Evolutionary conservation across 2,888 invertebrate species (phyloP), one percentile per base, ranked within the genome.

Genomic region (Dasysyrphus tricinctus): DNA sequence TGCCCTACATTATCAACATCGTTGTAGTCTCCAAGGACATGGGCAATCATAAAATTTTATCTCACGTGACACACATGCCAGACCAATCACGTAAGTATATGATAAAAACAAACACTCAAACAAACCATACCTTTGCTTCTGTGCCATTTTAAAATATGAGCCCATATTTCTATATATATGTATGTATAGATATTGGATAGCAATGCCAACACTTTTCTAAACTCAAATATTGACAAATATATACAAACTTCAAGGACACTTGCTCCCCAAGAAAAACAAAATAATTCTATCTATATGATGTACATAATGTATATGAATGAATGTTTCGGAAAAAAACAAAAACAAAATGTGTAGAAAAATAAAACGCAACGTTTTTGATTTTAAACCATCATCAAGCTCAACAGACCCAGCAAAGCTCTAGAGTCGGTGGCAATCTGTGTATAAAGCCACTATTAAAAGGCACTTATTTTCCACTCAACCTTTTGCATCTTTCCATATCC

Each of bases 151-250:
- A 84, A 70, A 75, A 79, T 73, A 77, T 69, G 39, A 42, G 9
- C 6, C 69, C 59, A 56, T 56, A 37, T 39, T 37, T 67, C 34
- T 76, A 11, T 8, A n/a, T 24, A 19, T 16, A 6, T 59, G 19
- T 32, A 34, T 7, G 24, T 19, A 32, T 32, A 24, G 24, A 6
- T 42, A 37, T 32, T 37, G 61, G 51, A 37, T 80, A 73, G 76
- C 84, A 76, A 80, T 63, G 67, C 76, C 80, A 61, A 54, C 69
- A 69, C 51, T 69, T 63, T 69, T 54, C 29, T 24, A 74, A 24
- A 78, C 37, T 44, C 78, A 61, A 63, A 59, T 70, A 84, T 80
- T 84, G 80, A 84, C 67, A 80, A 77, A 77, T 69, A 24, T 24
- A 76, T 42, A 49, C 24, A 59, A 69, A 69, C 54, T 54, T 69